A percentile compares a stretch with the other conserved stretches of the same genome.
Conservation (phyloP, 2,888 invertebrate genomes). For the Xanthia icteritia region DNA sequence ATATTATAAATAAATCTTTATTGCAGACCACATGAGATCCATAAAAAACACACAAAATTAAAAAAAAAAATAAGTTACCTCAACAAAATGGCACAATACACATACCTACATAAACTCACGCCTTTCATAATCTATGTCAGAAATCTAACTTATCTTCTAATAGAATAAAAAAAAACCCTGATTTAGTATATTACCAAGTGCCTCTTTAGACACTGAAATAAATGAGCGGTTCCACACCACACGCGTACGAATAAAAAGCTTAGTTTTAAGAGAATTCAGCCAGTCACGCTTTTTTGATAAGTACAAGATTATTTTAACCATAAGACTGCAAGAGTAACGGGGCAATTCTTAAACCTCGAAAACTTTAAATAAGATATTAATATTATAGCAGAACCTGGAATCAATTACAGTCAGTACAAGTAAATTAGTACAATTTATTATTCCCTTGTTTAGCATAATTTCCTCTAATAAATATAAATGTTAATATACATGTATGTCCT, state of each 20-base stretch:
- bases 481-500: constrained; percentile 7
- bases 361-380: background rate
- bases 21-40: background rate
- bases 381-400: background rate
- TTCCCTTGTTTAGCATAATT: constrained; percentile 1
- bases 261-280: background rate
- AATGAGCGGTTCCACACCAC: background rate
- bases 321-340: constrained; percentile 10
- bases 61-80: background rate
- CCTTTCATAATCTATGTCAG: background rate
- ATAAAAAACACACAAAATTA: background rate
- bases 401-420: background rate
- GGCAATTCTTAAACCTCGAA: background rate
- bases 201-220: constrained; percentile 22
- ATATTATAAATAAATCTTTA: background rate
- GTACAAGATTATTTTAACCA: constrained; percentile 18
- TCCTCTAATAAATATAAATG: constrained; percentile 19
- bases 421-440: constrained; percentile 11
- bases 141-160: constrained; percentile 4
- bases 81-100: background rate
- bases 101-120: background rate
- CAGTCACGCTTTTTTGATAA: constrained; percentile 31
- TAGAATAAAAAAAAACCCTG: too few relatives aligned
- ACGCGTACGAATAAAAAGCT: constrained; percentile 10
- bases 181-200: background rate